Conservation (phyloP, 1,140 invertebrate genomes). For the Oryzaephilus surinamensis region DNA sequence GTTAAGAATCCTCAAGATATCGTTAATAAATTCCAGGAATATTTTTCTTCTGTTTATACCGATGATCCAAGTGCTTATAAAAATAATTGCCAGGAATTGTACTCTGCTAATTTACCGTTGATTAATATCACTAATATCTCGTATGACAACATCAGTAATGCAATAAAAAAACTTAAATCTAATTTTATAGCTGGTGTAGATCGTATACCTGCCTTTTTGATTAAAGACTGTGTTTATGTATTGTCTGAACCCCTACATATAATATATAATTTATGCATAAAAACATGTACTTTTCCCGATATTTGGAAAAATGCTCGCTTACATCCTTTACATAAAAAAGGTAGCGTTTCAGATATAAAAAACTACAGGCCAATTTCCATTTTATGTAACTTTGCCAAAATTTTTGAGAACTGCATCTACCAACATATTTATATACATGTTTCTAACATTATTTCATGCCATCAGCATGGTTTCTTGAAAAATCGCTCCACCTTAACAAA, state of each 20-base stretch:
- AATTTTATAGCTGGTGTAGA: neutral
- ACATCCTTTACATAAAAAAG: constrained; percentile 8
- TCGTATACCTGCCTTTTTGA: neutral
- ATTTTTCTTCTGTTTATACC: neutral
- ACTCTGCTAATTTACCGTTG: too few relatives aligned
- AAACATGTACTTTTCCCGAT: constrained; percentile 4
- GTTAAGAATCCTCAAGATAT: neutral
- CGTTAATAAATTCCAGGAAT: neutral
- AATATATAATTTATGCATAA: neutral
- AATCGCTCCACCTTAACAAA: constrained; percentile 5
- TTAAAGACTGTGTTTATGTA: neutral
- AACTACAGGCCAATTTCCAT: too few relatives aligned
- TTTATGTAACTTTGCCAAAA: constrained; percentile 11
- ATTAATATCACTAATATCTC: too few relatives aligned
- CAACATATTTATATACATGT: neutral
- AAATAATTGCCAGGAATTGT: too few relatives aligned
- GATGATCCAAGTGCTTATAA: neutral
- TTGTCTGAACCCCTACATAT: neutral
- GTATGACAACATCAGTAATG: neutral
- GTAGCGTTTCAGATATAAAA: constrained; percentile 1
- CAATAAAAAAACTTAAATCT: neutral
- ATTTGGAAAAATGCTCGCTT: constrained; percentile 6
- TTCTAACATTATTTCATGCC: neutral
- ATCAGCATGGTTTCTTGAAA: constrained; percentile 9
- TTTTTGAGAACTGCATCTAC: constrained; percentile 5